These are phyloP conservation scores for Amphiprion percula DNA, from an alignment of 2,113 vertebrate species.

Conservation along the genomic window DNA sequence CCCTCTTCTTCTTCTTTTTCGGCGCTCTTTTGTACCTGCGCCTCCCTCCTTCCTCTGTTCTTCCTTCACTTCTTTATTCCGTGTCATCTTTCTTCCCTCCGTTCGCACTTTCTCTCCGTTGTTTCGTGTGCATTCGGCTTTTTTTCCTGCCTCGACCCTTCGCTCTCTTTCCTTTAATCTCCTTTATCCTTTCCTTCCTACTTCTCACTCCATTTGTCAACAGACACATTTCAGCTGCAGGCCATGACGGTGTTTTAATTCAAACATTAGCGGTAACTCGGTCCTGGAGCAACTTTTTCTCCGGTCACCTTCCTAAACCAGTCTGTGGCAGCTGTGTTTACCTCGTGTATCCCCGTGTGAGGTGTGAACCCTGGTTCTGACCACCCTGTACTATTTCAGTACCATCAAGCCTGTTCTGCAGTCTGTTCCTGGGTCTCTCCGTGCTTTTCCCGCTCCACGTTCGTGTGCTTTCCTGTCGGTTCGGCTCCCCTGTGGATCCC, in stretches of 20 bases:
- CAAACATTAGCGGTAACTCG: conserved; percentile 3
- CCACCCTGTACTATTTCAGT: too few relatives aligned
- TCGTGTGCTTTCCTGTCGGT: too few relatives aligned
- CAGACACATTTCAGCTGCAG: not conserved
- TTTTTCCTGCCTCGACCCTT: not conserved
- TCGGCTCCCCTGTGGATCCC: too few relatives aligned
- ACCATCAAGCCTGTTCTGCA: too few relatives aligned
- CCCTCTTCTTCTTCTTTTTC: conserved; percentile 13
- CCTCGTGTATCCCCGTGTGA: too few relatives aligned
- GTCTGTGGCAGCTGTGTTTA: too few relatives aligned
- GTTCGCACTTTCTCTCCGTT: not conserved
- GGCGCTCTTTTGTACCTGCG: conserved; percentile 38
- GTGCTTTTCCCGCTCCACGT: too few relatives aligned
- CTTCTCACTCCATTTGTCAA: conserved; percentile 6
- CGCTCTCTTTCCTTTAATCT: not conserved
- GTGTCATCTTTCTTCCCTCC: not conserved
- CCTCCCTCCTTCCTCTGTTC: conserved; percentile 13
- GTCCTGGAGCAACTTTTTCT: not conserved
- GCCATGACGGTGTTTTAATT: not conserved
- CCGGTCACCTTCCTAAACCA: too few relatives aligned
- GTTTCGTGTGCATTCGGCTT: not conserved
- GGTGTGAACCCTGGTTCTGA: too few relatives aligned
- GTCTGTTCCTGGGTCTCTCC: too few relatives aligned
- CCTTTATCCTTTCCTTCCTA: not conserved
- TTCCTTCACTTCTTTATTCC: conserved; percentile 1